Conservation (phyloP, 2,888 invertebrate genomes). For the Rhagium mordax region DNA sequence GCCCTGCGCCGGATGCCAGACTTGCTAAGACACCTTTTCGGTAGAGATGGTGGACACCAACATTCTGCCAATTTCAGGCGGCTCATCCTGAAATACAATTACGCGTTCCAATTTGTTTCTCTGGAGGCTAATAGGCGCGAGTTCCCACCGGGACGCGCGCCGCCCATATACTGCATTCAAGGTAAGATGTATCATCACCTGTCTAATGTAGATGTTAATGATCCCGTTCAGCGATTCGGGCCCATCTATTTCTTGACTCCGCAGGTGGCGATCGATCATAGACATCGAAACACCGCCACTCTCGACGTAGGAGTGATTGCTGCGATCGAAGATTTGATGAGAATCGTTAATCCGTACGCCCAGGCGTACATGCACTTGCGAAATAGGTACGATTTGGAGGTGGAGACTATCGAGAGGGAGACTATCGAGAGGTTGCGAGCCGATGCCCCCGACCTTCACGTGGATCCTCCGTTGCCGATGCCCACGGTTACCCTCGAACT, state of each 20-base stretch:
- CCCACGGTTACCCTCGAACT: not conserved
- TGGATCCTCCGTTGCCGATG: not conserved
- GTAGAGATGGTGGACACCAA: not conserved
- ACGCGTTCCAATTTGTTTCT: constrained; percentile 9
- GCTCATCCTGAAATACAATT: not conserved
- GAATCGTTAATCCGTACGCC: not conserved
- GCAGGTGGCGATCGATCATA: not conserved
- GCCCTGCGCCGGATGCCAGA: not conserved
- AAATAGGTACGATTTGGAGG: not conserved
- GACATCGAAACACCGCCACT: not conserved
- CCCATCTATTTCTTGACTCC: constrained; percentile 1
- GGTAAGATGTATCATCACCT: constrained; percentile 3
- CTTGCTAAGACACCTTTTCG: not conserved
- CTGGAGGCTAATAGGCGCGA: not conserved
- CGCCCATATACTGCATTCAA: not conserved
- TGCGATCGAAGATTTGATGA: not conserved
- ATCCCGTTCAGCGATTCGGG: not conserved
- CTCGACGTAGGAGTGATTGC: not conserved
- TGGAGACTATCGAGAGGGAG: too few species aligned
- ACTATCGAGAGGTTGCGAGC: not conserved
- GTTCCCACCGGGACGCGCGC: not conserved
- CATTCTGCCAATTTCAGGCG: not conserved
- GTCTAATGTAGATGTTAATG: not conserved
- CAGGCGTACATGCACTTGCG: constrained; percentile 5
- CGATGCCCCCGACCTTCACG: not conserved